Base-by-base conservation (phyloP, 2,113 vertebrate genomes). In the Sceloporus undulatus region DNA sequence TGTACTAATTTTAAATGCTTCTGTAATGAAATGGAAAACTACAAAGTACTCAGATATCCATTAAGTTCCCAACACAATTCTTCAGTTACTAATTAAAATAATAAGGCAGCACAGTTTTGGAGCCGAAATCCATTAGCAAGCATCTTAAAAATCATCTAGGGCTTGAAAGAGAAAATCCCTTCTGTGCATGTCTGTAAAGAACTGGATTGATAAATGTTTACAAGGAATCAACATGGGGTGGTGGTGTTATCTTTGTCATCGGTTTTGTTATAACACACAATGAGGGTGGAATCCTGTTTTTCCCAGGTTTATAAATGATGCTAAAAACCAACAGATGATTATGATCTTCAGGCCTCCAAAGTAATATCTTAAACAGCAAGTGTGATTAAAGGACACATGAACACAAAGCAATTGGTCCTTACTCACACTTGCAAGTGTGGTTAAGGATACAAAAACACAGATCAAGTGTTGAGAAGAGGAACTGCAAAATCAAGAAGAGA, bases 41-140 rank as follows among this genome's bases (percentile, higher is more conserved):
- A 1, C 29, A 14, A n/a, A 86, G 90, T 19, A 34, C 68, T 23
- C 48, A 79, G 81, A 59, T 89, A 82, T 90, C 90, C 83, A 68
- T 78, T 82, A 91, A 71, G 73, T 83, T 94, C 91, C 91, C 86
- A 92, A 92, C 77, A 54, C 76, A 93, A 87, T 92, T 95, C 89
- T 93, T 95, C 86, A 59, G 89, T 75, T 93, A 89, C 93, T 90
- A 94, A 94, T 94, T 93, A 92, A 94, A 96, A 90, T 85, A 92
- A 88, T 82, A 88, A 87, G 91, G 86, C 90, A 68, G 76, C 27
- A 70, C 79, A 94, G 52, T 65, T 83, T 85, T 1, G 82, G 29
- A 92, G 80, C 75, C 83, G 54, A 71, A 82, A 81, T 68, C n/a
- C 87, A 78, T 86, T 82, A 93, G 68, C 1, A 0, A 40, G 79